A percentile compares a stretch with the other conserved stretches of the same genome.
phyloP scores from a whole-genome alignment of 2,113 vertebrate species.

The Sebastes fasciatus region DNA sequence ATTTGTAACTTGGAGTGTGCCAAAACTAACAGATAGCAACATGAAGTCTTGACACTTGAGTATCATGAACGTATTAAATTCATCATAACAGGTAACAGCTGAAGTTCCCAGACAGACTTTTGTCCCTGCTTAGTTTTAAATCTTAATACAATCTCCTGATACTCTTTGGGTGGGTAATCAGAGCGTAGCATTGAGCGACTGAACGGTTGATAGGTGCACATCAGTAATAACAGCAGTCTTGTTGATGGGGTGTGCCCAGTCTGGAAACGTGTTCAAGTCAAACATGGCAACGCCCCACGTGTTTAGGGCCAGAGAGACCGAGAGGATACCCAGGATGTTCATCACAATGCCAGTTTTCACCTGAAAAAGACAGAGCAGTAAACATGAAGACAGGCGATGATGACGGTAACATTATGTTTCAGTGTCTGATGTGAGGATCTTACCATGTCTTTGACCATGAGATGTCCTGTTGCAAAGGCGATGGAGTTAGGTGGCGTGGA shows the following conservation, averaged over 20 bases:
- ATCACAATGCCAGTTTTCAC: conserved; percentile 94
- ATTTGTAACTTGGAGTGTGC: neutral
- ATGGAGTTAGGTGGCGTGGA: conserved; percentile 98
- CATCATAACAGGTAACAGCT: conserved; percentile 14
- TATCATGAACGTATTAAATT: neutral
- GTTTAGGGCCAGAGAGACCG: conserved; percentile 93
- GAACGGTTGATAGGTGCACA: conserved; percentile 76
- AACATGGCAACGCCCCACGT: conserved; percentile 96
- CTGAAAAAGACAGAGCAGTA: conserved; percentile 74
- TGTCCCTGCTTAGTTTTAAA: conserved; percentile 40
- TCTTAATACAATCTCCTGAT: neutral
- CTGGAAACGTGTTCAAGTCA: conserved; percentile 88
- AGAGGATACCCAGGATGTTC: conserved; percentile 93
- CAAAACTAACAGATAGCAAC: conserved; percentile 11
- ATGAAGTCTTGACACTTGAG: conserved; percentile 9
- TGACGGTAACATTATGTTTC: no score
- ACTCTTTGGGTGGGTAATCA: conserved; percentile 48
- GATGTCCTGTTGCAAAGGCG: conserved; percentile 95
- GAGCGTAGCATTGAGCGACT: conserved; percentile 79
- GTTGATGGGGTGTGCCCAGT: conserved; percentile 90
- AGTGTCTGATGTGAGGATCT: conserved; percentile 24
- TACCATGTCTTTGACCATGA: conserved; percentile 98
- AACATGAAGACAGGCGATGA: neutral
- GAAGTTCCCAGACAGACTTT: conserved; percentile 21
- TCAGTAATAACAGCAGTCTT: conserved; percentile 61